These are phyloP conservation scores for Zygothrica quintamaculata DNA, from an alignment of 2,888 invertebrate genomes.

Conservation along the genomic window DNA sequence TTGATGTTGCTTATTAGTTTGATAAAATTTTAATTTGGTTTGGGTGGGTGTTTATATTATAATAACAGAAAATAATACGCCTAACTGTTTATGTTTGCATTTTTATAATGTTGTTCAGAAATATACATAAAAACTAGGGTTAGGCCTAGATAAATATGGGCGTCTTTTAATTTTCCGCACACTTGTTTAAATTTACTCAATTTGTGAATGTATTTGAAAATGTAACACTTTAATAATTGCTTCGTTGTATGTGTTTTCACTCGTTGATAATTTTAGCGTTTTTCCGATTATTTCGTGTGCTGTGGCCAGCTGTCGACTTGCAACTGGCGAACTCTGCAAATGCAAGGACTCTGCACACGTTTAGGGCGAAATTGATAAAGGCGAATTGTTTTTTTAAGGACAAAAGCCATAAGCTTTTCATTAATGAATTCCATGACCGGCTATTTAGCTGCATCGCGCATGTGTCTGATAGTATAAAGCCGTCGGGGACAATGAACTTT, in stretches of 20 bases:
- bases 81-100: constrained; percentile 33
- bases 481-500: constrained; percentile 60
- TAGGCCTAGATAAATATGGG: background rate
- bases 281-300: constrained; percentile 74
- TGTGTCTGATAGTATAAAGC: constrained; percentile 66
- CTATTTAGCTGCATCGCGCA: constrained; percentile 54
- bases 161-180: background rate
- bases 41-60: background rate
- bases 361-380: constrained; percentile 39
- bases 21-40: constrained; percentile 8
- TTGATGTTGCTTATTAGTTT: constrained; percentile 11
- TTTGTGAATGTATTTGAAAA: constrained; percentile 16
- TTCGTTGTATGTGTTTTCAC: constrained; percentile 36
- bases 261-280: constrained; percentile 20
- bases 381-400: constrained; percentile 24
- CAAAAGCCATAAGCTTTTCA: constrained; percentile 47
- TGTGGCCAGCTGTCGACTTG: constrained; percentile 77
- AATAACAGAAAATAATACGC: constrained; percentile 8
- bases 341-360: constrained; percentile 60
- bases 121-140: constrained; percentile 2
- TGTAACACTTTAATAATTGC: constrained; percentile 42
- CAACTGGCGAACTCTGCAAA: constrained; percentile 74
- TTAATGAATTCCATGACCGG: constrained; percentile 66
- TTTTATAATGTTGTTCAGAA: constrained; percentile 20
- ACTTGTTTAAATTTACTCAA: constrained; percentile 4